Base-by-base conservation (phyloP, 2,888 invertebrate genomes). In the Tenthredo mesomela region DNA sequence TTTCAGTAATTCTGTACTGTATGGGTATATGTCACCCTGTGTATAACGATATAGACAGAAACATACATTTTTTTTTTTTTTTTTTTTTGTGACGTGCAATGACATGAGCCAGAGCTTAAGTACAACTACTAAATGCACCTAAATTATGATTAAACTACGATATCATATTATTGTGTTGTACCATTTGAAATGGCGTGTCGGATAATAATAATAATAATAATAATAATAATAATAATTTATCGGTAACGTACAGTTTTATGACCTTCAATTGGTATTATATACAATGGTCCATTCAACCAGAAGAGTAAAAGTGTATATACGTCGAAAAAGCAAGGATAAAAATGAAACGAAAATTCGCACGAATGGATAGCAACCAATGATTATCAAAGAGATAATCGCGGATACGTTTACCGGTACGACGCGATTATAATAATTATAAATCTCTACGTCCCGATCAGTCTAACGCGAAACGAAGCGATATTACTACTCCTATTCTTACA, bases 191-290 rank as follows among this genome's bases (percentile, higher is more conserved):
- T 80, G 80, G 80, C 80, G 25, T 33, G 58, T 80, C 61, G 29
- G 86, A 89, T 87, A 87, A 88, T 88, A 10, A 90, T 88, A 89
- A 88, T 88, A 86, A 87, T 88, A 88, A 89, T 37, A 7, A 40
- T 87, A 33, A 33, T 80, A 33, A 43, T 50, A 80, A 82, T 85
- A 85, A 82, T 85, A 87, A 90, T 87, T 88, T 89, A 85, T 87
- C 85, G 86, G 87, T 90, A 89, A 88, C 89, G 88, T 88, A 88
- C 86, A 85, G 84, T 86, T 82, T 86, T 86, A 86, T 84, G 85
- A 86, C 86, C 85, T 87, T 85, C 67, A 50, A 83, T 85, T 85
- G 29, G 29, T 15, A 73, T 77, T 73, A 77, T 58, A 61, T 61
- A 61, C 80, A 58, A 25, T 80, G 80, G 80, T 80, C 80, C 80